Conservation (phyloP, 2,888 invertebrate genomes). For the Liopterus haemorrhoidalis region DNA sequence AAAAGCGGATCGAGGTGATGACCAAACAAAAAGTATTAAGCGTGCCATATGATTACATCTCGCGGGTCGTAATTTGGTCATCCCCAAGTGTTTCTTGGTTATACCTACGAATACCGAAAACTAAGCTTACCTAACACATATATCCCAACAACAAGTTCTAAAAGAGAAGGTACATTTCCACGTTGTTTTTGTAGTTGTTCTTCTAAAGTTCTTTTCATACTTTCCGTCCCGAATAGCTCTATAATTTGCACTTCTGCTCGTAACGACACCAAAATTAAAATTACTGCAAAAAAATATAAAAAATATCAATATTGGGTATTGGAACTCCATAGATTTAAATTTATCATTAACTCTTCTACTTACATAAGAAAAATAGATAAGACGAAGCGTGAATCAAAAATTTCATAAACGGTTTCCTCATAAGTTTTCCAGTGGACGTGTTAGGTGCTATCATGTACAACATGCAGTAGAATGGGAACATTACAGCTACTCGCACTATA, state of each 20-base stretch:
- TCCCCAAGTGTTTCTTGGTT: no score
- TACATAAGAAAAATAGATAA: constrained; percentile 87
- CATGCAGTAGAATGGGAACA: constrained; percentile 83
- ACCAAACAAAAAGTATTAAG: no score
- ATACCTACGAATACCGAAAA: no score
- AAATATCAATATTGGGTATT: constrained; percentile 9
- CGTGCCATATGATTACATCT: no score
- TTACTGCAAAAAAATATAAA: constrained; percentile 53
- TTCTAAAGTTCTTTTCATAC: constrained; percentile 57
- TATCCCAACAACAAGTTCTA: constrained; percentile 75
- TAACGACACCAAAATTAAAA: constrained; percentile 88
- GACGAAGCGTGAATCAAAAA: constrained; percentile 92
- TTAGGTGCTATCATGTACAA: constrained; percentile 82
- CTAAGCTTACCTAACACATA: constrained; percentile 72
- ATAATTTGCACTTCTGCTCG: constrained; percentile 74
- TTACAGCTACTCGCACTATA: constrained; percentile 66
- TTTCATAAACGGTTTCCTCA: constrained; percentile 94
- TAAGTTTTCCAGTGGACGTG: constrained; percentile 70
- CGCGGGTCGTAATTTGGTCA: no score
- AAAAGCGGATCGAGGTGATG: no score
- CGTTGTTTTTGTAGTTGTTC: constrained; percentile 66
- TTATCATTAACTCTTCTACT: constrained; percentile 45
- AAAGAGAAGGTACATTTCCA: constrained; percentile 76
- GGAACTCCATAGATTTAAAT: constrained; percentile 5
- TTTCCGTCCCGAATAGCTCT: constrained; percentile 65